Conservation (phyloP, 2,888 invertebrate species). For the Machimus rusticus region DNA sequence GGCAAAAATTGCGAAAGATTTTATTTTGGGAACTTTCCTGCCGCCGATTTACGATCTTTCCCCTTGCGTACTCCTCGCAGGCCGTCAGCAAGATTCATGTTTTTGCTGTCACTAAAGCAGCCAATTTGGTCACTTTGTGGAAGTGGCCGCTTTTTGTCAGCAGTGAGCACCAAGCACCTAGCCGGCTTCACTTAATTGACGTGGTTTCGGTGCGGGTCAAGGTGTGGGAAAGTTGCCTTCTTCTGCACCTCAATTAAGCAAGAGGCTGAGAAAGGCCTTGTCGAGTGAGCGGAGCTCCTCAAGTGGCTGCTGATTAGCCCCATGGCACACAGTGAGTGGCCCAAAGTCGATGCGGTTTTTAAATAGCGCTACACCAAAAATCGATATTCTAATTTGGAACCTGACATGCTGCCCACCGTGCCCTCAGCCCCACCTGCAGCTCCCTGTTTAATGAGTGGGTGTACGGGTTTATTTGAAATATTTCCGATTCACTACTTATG, state of each 20-base stretch:
- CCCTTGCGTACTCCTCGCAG: neutral
- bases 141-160: neutral
- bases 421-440: neutral
- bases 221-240: neutral
- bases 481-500: neutral
- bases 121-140: neutral
- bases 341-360: neutral
- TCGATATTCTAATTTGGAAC: neutral
- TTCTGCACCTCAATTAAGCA: neutral
- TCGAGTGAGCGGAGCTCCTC: neutral
- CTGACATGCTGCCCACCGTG: neutral
- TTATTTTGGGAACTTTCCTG: neutral
- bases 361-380: neutral
- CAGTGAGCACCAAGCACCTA: neutral
- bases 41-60: neutral
- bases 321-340: neutral
- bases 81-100: neutral
- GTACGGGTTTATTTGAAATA: neutral
- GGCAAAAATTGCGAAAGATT: neutral
- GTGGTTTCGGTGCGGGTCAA: neutral
- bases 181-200: neutral
- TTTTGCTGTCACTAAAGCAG: neutral
- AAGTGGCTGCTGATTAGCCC: neutral
- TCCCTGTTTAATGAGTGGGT: neutral
- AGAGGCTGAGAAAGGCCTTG: neutral